phyloP scores from a whole-genome alignment of 2,888 invertebrate species.

The Apodemia duryi region DNA sequence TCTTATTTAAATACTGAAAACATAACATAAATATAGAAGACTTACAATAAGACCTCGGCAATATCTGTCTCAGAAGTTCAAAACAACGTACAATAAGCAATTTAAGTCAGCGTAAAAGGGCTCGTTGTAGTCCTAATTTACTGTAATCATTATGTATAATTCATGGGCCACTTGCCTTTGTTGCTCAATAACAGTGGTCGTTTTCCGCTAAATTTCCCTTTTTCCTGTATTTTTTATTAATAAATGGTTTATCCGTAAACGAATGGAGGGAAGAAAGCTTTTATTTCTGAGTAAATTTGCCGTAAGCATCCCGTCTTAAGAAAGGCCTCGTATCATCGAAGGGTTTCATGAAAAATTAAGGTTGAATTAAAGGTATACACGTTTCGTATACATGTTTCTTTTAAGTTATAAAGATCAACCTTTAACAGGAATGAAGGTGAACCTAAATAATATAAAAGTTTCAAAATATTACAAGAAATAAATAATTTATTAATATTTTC shows the following conservation, averaged over 20 bases:
- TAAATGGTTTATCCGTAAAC: slow-evolving; percentile 37
- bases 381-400: neutral
- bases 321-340: slow-evolving; percentile 11
- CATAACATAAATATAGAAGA: neutral
- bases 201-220: slow-evolving; percentile 54
- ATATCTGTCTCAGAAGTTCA: slow-evolving; percentile 38
- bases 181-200: slow-evolving; percentile 66
- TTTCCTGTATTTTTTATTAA: slow-evolving; percentile 63
- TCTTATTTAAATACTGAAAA: no score
- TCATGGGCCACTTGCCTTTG: slow-evolving; percentile 60
- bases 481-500: no score
- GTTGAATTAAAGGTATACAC: slow-evolving; percentile 5
- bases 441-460: no score
- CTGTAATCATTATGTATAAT: slow-evolving; percentile 74
- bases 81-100: slow-evolving; percentile 61
- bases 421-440: no score
- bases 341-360: slow-evolving; percentile 13
- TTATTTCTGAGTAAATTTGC: slow-evolving; percentile 10
- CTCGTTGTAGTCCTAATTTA: slow-evolving; percentile 62
- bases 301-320: slow-evolving; percentile 3
- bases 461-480: no score
- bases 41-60: slow-evolving; percentile 27
- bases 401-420: no score
- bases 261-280: slow-evolving; percentile 8
- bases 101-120: slow-evolving; percentile 57